Conservation (phyloP, 2,113 vertebrate genomes). For the Myrmophylax atrothorax region DNA sequence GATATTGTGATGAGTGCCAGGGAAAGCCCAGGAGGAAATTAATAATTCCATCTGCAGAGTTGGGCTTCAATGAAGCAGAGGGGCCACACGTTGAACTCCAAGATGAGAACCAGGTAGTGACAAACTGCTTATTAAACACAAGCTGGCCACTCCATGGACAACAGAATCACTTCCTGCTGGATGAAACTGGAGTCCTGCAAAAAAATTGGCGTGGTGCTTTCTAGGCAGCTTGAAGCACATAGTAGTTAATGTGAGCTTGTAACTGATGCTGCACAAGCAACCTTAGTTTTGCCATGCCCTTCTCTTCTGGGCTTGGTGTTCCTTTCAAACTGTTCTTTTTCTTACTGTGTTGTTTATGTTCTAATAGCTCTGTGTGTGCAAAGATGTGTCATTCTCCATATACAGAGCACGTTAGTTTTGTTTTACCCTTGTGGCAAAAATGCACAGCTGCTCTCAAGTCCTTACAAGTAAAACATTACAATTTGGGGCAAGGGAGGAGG, state of each 20-base stretch:
- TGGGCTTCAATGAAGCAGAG: neutral
- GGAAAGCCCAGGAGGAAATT: neutral
- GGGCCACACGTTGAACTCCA: accelerated
- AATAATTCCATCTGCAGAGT: neutral
- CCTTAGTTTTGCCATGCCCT: neutral
- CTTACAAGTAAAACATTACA: neutral
- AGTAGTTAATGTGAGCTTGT: neutral
- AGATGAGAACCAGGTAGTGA: neutral
- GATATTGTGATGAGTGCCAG: neutral
- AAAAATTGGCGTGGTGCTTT: accelerated
- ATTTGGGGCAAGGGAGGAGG: neutral
- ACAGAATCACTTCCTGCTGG: neutral
- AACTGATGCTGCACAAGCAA: neutral
- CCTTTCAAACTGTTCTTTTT: neutral
- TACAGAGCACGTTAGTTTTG: neutral
- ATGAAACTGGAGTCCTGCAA: neutral
- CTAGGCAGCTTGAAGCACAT: accelerated
- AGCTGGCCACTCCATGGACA: accelerated
- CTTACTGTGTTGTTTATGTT: neutral
- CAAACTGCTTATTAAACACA: neutral
- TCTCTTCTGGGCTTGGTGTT: neutral
- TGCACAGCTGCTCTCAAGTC: neutral
- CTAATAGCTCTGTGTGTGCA: neutral
- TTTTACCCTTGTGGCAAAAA: neutral
- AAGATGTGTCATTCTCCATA: neutral